These are phyloP conservation scores for Notolabrus celidotus DNA, from an alignment of 2,797 vertebrate species.

Conservation along the genomic window DNA sequence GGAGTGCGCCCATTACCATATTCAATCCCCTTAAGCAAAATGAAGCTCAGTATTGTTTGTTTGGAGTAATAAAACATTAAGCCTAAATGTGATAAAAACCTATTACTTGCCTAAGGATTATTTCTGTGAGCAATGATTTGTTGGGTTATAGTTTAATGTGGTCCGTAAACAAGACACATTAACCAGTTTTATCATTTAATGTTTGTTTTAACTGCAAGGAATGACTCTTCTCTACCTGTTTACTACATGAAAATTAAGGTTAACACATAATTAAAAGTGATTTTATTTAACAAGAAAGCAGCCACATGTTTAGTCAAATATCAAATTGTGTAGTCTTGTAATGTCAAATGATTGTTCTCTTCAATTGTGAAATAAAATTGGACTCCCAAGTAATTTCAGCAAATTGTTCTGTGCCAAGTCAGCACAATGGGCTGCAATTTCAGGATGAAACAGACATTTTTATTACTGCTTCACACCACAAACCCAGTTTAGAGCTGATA, in stretches of 20 bases:
- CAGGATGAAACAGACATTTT: constrained; percentile 38
- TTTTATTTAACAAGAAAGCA: constrained; percentile 23
- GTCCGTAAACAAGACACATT: constrained; percentile 41
- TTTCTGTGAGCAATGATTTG: constrained; percentile 57
- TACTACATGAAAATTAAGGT: constrained; percentile 9
- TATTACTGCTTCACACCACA: constrained; percentile 46
- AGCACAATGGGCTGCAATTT: constrained; percentile 55
- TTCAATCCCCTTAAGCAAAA: constrained; percentile 74
- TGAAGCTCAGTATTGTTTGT: constrained; percentile 72
- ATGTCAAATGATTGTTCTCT: constrained; percentile 14
- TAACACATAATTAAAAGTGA: constrained; percentile 19
- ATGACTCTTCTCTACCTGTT: constrained; percentile 14
- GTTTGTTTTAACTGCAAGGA: constrained; percentile 28
- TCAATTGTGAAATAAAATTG: constrained; percentile 36
- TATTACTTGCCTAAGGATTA: constrained; percentile 57
- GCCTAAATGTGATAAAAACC: constrained; percentile 70
- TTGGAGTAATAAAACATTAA: constrained; percentile 72
- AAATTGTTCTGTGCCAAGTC: constrained; percentile 51
- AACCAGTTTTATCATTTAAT: constrained; percentile 22
- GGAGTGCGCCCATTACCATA: constrained; percentile 68
- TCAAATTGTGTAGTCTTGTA: constrained; percentile 15
- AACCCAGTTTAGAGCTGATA: constrained; percentile 40
- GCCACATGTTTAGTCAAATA: constrained; percentile 30
- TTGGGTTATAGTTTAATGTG: constrained; percentile 60
- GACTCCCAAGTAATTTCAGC: constrained; percentile 36